Evolutionary conservation across 2,888 invertebrate genomes (phyloP), one percentile per base, ranked within the genome.

Genomic region (Machimus rusticus): DNA sequence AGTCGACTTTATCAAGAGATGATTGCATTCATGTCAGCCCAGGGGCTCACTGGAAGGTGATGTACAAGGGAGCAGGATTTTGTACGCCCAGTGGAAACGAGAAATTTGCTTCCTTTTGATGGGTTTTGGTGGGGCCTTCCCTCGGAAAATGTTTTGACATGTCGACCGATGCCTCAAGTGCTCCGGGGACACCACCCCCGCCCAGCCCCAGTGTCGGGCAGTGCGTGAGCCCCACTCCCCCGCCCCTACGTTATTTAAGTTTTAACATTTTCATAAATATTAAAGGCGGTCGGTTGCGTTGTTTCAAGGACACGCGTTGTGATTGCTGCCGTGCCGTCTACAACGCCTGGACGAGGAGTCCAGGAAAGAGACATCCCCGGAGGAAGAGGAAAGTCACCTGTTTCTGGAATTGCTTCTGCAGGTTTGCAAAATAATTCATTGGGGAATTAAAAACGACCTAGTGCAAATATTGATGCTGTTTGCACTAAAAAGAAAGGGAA

Each of bases 1-100:
- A 74, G 78, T 74, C 87, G 87, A 87, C 81, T 87, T 81, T 87
- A 87, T 87, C 81, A 87, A 87, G 87, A 66, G 87, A 87, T 87
- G 87, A 87, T 87, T 87, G 87, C 87, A 87, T 87, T 87, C 87
- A 78, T 87, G 87, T 57, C 78, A 81, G 78, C 79, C 74, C 19
- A 46, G 37, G 31, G 78, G 78, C 87, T 85, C n/a, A 85, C 74
- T 74, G 74, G 85, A 85, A 85, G 85, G 85, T 85, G 85, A 85
- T 85, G 74, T 85, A 74, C 74, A 46, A 43, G 39, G 78, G 39
- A 85, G 23, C 66, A 23, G 23, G 66, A 66, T 66, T 66, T 66
- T 23, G 66, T 66, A 23, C 66, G 66, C 66, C 66, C 19, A 79
- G 78, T 78, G 78, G 78, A 37, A 78, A 78, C 78, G 23, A 78